Conservation (phyloP, 23 tunicate species). For the Botrylloides violaceus region DNA sequence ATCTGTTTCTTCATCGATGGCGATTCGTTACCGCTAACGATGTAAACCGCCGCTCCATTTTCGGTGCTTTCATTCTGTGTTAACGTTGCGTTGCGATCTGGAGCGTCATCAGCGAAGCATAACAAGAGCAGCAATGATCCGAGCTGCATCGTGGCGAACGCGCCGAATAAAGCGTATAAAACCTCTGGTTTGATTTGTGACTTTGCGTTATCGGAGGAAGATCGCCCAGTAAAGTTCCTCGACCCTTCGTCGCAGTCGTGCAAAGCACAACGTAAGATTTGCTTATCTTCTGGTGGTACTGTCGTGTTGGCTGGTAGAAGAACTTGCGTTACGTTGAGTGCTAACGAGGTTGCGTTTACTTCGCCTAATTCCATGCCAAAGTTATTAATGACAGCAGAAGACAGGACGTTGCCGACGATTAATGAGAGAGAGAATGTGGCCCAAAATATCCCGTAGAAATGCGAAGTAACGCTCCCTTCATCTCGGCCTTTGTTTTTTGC, state of each 20-base stretch:
- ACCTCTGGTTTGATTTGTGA: neutral
- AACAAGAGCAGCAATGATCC: neutral
- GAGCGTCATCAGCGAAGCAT: constrained; percentile 7
- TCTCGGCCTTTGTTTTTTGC: constrained; percentile 32
- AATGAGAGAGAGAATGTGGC: constrained; percentile 44
- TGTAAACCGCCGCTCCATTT: neutral
- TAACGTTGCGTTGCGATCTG: neutral
- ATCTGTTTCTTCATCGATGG: neutral
- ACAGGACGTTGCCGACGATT: constrained; percentile 50
- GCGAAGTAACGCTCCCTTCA: constrained; percentile 35
- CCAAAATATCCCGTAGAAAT: constrained; percentile 60
- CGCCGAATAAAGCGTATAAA: constrained; percentile 1
- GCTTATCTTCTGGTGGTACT: neutral
- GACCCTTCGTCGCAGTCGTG: constrained; percentile 4
- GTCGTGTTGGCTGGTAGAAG: neutral
- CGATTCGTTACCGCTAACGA: neutral
- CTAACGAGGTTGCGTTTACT: neutral
- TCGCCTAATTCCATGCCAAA: constrained; percentile 5
- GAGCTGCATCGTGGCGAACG: constrained; percentile 3
- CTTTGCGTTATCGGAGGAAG: neutral
- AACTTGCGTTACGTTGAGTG: neutral
- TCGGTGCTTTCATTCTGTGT: neutral
- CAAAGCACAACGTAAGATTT: neutral
- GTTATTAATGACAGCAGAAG: constrained; percentile 46
- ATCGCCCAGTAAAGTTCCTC: neutral